Conservation (phyloP, 2,797 vertebrate genomes). For the Myotis pilosus region DNA sequence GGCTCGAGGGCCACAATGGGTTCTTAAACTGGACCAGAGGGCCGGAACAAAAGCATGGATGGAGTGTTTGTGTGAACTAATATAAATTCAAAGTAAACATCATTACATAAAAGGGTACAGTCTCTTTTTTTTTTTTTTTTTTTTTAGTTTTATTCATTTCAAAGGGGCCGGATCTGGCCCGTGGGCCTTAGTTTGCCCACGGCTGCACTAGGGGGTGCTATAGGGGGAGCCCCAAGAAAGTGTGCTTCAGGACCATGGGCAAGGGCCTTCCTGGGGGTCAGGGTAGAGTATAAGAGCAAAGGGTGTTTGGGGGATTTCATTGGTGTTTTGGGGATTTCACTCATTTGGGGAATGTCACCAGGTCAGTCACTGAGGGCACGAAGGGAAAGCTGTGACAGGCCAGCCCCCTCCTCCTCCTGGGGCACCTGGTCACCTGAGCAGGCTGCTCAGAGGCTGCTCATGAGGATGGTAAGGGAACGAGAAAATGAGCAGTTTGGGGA, state of each 20-base stretch:
- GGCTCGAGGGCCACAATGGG: too few species aligned
- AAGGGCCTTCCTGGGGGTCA: background rate
- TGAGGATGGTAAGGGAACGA: background rate
- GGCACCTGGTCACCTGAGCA: background rate
- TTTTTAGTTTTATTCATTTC: too few species aligned
- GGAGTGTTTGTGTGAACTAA: too few species aligned
- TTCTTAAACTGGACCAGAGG: too few species aligned
- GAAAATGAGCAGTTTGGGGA: background rate
- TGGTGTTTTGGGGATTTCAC: background rate
- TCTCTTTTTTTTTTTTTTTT: too few species aligned
- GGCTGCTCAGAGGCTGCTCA: background rate
- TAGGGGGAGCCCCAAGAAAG: background rate
- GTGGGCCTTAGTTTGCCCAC: too few species aligned
- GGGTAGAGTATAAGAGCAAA: background rate
- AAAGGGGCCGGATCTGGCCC: too few species aligned
- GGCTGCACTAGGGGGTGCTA: too few species aligned
- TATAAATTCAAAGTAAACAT: too few species aligned
- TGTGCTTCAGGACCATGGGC: background rate
- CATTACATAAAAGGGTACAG: too few species aligned
- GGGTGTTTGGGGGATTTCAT: background rate
- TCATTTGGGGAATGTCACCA: background rate
- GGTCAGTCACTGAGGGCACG: background rate
- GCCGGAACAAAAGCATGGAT: too few species aligned
- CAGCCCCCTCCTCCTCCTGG: background rate
- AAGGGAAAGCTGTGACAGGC: background rate